These are phyloP conservation scores for Thunnus maccoyii DNA, from an alignment of 2,113 vertebrate genomes.

Conservation along the genomic window DNA sequence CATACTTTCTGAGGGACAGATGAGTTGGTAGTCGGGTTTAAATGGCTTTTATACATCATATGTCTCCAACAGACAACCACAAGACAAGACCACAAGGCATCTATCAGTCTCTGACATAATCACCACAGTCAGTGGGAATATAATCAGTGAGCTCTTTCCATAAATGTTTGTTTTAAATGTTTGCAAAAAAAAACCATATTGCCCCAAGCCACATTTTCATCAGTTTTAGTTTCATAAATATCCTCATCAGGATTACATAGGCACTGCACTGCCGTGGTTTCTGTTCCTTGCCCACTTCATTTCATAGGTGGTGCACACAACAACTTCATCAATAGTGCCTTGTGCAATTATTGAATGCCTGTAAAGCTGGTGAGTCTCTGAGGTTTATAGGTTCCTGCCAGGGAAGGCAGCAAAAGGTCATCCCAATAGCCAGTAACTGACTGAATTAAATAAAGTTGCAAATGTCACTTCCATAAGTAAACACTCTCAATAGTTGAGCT, in stretches of 20 bases:
- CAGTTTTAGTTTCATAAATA: constrained; percentile 67
- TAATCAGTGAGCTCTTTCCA: constrained; percentile 30
- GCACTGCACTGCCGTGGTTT: constrained; percentile 37
- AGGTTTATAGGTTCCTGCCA: constrained; percentile 73
- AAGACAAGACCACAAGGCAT: constrained; percentile 51
- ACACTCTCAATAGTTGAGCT: constrained; percentile 70
- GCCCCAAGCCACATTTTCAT: constrained; percentile 45
- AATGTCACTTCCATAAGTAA: constrained; percentile 84
- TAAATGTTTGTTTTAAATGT: constrained; percentile 16
- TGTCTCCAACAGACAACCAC: constrained; percentile 45
- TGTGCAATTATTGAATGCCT: constrained; percentile 79
- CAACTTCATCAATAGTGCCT: constrained; percentile 78
- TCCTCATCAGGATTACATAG: constrained; percentile 39
- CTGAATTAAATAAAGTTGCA: constrained; percentile 84
- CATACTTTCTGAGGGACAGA: constrained; percentile 31
- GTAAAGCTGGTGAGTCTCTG: constrained; percentile 68
- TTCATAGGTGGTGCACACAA: constrained; percentile 72
- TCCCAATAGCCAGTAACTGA: constrained; percentile 78
- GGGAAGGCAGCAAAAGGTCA: constrained; percentile 81
- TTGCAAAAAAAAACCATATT: constrained; percentile 24
- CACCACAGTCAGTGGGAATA: constrained; percentile 9
- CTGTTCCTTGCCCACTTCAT: constrained; percentile 59
- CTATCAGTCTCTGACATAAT: constrained; percentile 48
- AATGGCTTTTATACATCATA: constrained; percentile 36
- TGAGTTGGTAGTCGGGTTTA: constrained; percentile 17